Conservation (phyloP, 2,113 vertebrate genomes). For the Cryptotis parvus region DNA sequence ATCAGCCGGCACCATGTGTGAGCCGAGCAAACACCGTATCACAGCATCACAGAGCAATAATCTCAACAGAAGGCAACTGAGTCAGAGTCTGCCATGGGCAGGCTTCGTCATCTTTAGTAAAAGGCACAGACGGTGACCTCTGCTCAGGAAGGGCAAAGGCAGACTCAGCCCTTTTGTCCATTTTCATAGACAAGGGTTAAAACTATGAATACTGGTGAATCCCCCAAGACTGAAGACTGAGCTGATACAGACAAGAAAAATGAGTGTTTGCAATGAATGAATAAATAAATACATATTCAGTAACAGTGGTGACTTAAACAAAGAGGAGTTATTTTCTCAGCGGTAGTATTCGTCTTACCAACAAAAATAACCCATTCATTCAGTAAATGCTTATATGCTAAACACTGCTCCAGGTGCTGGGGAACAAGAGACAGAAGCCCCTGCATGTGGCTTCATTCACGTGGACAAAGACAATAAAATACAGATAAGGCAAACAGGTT, state of each 20-base stretch:
- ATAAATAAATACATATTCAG: slow-evolving; percentile 12
- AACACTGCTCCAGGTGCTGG: background rate
- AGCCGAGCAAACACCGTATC: rapidly evolving
- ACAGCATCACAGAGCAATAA: background rate
- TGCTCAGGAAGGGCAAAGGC: background rate
- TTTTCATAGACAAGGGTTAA: background rate
- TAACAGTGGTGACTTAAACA: background rate
- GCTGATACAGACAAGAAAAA: background rate
- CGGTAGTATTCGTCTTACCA: background rate
- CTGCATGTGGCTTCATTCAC: background rate
- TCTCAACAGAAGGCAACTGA: background rate
- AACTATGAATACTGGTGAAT: background rate
- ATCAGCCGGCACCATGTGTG: background rate
- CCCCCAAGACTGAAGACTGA: background rate
- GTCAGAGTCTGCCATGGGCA: background rate
- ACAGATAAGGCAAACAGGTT: background rate
- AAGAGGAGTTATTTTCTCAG: background rate
- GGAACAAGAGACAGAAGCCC: background rate
- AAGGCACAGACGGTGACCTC: background rate
- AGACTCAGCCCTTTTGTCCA: background rate
- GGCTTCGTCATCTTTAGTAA: background rate
- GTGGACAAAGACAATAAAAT: background rate
- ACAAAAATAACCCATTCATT: slow-evolving; percentile 24
- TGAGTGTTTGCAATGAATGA: slow-evolving; percentile 2
- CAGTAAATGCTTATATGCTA: background rate